Evolutionary conservation across 2,888 invertebrate species (phyloP), one percentile per base, ranked within the genome.

Genomic region (Chloroclysta siterata): DNA sequence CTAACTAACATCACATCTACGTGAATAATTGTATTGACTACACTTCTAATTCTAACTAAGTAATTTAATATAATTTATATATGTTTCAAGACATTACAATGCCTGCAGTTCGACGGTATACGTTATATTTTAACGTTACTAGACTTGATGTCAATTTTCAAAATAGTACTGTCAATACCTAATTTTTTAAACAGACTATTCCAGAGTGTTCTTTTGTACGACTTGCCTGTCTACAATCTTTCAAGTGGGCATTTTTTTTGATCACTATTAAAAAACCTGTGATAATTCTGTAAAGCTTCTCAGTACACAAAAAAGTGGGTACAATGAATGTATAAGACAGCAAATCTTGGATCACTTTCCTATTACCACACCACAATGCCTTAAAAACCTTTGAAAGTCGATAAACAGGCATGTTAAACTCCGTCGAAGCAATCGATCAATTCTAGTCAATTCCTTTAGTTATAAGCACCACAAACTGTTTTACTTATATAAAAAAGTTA

Each of bases 391-490:
- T 14, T 44, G 47, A 57, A 41, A 51, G 48, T 50, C 11, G 5
- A 15, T 13, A 44, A 33, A 51, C 22, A 55, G 54, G 53, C 51
- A 57, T 64, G 39, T 48, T 14, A 52, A 54, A 53, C 15, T 46
- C 47, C 50, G 65, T 53, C 59, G 63, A 6, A 60, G 67, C 53
- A 59, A 22, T 62, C 64, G 53, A 22, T 63, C 64, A 52, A 60
- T 55, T 65, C 81, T 85, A 85, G 76, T 87, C 86, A 87, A 87
- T 87, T 87, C 86, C 86, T 73, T 81, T 77, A 53, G 41, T 36
- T 41, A 52, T 69, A 61, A 65, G 63, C 63, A 63, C 63, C 62
- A 65, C 60, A 66, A 56, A 69, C 60, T 47, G 17, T 56, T 58
- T 15, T 22, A 58, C 11, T 41, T 57, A 29, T 36, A 53, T n/a